These are phyloP conservation scores for Paraplagusia blochii DNA, from an alignment of 2,113 vertebrate genomes.

Conservation along the genomic window DNA sequence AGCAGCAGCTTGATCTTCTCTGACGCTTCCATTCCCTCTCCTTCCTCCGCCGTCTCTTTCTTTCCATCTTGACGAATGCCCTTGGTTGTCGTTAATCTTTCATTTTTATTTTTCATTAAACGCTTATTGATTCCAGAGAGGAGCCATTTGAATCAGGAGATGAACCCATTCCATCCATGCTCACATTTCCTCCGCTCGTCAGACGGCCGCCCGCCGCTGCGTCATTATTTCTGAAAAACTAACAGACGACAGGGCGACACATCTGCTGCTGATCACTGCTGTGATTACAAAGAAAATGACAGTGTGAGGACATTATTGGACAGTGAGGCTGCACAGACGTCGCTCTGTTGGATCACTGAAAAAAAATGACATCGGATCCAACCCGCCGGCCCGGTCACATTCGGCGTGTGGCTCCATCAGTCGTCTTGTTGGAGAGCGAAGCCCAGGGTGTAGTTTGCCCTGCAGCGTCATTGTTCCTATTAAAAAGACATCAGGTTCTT, in stretches of 20 bases:
- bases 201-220: slow-evolving; percentile 45
- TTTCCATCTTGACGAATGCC: slow-evolving; percentile 44
- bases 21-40: slow-evolving; percentile 11
- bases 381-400: slow-evolving; percentile 32
- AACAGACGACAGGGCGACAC: slow-evolving; percentile 52
- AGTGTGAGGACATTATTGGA: slow-evolving; percentile 38
- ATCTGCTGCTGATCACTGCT: slow-evolving; percentile 64
- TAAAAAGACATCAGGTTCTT: slow-evolving; percentile 66
- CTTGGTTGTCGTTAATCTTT: slow-evolving; percentile 52
- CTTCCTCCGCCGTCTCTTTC: too few species aligned
- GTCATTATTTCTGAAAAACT: slow-evolving; percentile 57
- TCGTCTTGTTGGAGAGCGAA: slow-evolving; percentile 39
- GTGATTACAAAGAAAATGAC: slow-evolving; percentile 57
- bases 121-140: slow-evolving; percentile 72
- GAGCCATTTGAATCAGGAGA: slow-evolving; percentile 53
- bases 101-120: slow-evolving; percentile 67
- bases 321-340: slow-evolving; percentile 37
- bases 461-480: slow-evolving; percentile 63
- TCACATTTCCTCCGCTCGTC: slow-evolving; percentile 48
- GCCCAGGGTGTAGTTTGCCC: slow-evolving; percentile 51
- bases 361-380: slow-evolving; percentile 47
- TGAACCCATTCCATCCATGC: slow-evolving; percentile 62
- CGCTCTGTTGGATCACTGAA: slow-evolving; percentile 17
- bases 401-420: slow-evolving; percentile 34
- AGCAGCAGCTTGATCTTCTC: slow-evolving; percentile 9